Percentiles rank a stretch among this genome's conserved stretches.
Conservation (phyloP, 2,113 vertebrate species). For the Pterocles burchelli region DNA sequence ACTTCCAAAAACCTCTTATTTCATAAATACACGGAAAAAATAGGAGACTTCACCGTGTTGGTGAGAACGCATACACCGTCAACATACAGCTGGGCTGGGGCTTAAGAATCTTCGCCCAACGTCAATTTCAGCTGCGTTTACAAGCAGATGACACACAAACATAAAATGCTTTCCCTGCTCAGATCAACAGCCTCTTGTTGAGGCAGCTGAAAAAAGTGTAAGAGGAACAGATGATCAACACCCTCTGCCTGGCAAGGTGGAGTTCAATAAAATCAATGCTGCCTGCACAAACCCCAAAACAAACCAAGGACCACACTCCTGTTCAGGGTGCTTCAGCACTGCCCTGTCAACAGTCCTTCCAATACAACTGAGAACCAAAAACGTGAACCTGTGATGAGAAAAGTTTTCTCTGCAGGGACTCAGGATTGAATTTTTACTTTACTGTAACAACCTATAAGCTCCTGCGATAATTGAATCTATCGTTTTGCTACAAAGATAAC, state of each 20-base stretch:
- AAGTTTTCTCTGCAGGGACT: not conserved
- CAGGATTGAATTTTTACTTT: not conserved
- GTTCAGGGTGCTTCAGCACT: not conserved
- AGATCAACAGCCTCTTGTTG: not conserved
- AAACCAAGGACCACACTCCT: not conserved
- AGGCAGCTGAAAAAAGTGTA: not conserved
- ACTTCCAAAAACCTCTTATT: not conserved
- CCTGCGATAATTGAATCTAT: rapidly evolving
- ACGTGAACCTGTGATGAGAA: not conserved
- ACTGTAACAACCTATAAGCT: not conserved
- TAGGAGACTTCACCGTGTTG: rapidly evolving
- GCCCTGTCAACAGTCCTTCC: not conserved
- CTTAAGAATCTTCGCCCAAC: not conserved
- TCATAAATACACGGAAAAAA: not conserved
- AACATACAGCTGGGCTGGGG: not conserved
- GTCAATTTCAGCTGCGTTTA: not conserved
- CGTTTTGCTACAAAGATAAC: not conserved
- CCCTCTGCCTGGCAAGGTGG: not conserved
- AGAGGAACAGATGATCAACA: not conserved
- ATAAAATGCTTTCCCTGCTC: not conserved
- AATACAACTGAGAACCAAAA: not conserved
- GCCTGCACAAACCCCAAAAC: not conserved
- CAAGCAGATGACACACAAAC: not conserved
- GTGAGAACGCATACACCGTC: not conserved
- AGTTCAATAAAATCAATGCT: no score